Percentiles rank a stretch among this genome's conserved stretches.
Evolutionary conservation across 1,140 invertebrate species (phyloP).

Genomic region (Saccostrea cuccullata): DNA sequence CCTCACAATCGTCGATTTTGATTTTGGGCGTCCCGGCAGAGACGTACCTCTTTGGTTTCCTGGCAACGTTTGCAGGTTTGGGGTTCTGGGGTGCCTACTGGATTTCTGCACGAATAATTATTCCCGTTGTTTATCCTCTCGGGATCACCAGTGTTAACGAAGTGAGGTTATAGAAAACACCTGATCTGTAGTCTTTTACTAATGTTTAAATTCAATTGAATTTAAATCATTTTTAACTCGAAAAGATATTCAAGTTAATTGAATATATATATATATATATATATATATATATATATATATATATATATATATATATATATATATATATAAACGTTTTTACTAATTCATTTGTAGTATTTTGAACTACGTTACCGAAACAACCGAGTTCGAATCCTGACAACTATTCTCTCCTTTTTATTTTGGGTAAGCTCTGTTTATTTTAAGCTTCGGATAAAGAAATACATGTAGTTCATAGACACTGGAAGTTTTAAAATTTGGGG

Average conservation of each 20-base stretch:
- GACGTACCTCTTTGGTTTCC: slow-evolving; percentile 48
- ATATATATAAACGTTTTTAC: not conserved
- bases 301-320: not conserved
- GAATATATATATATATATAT: too few relatives aligned
- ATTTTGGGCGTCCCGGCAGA: slow-evolving; percentile 60
- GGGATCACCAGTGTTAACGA: slow-evolving; percentile 53
- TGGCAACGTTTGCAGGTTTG: slow-evolving; percentile 41
- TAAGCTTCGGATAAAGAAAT: too few relatives aligned
- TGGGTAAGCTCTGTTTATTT: slow-evolving; percentile 31
- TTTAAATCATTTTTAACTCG: too few relatives aligned
- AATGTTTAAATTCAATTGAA: too few relatives aligned
- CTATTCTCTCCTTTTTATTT: not conserved
- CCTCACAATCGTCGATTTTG: slow-evolving; percentile 57
- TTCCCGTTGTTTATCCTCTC: slow-evolving; percentile 55
- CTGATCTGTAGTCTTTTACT: too few relatives aligned
- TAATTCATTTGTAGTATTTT: slow-evolving; percentile 30
- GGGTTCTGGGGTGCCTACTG: slow-evolving; percentile 46
- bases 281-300: too few relatives aligned
- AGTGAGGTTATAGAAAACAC: too few relatives aligned
- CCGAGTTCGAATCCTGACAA: not conserved
- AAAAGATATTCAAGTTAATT: too few relatives aligned
- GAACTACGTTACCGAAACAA: slow-evolving; percentile 1
- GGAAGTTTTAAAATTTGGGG: too few relatives aligned
- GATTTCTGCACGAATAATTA: slow-evolving; percentile 46
- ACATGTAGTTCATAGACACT: too few relatives aligned